Percentiles rank a stretch among this genome's conserved stretches.
These are phyloP conservation scores for Sialis lutaria DNA, from an alignment of 2,888 invertebrate genomes.

Conservation along the genomic window DNA sequence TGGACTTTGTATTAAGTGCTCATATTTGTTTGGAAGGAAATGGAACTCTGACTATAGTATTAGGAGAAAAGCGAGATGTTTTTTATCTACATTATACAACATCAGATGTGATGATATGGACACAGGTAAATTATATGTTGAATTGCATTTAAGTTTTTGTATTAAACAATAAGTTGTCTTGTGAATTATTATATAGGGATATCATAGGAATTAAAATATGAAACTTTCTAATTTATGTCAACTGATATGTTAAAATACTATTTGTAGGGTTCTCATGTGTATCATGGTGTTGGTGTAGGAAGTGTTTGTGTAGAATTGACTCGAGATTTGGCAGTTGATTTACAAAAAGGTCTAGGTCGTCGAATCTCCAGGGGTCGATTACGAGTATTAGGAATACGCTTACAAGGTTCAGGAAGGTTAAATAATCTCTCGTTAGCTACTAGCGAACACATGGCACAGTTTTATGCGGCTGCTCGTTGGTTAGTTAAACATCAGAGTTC, in stretches of 20 bases:
- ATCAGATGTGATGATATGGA: conserved; percentile 52
- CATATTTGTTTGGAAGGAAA: conserved; percentile 58
- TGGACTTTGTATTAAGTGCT: conserved; percentile 60
- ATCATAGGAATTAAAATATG: no score
- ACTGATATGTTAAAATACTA: neutral
- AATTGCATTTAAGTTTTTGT: conserved; percentile 1
- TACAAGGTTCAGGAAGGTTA: conserved; percentile 53
- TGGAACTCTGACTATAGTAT: conserved; percentile 61
- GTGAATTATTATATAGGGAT: no score
- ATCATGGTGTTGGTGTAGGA: conserved; percentile 63
- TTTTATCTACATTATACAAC: conserved; percentile 73
- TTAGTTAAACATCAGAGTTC: conserved; percentile 72
- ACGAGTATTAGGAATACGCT: conserved; percentile 45
- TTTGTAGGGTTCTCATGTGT: conserved; percentile 54
- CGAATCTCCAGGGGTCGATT: conserved; percentile 54
- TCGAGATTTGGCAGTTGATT: conserved; percentile 75
- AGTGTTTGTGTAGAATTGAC: conserved; percentile 62
- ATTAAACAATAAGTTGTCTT: conserved; percentile 1
- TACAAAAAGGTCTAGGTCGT: conserved; percentile 71
- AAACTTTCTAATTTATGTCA: no score
- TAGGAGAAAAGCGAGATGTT: conserved; percentile 59
- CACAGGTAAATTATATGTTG: conserved; percentile 31
- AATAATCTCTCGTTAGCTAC: conserved; percentile 65
- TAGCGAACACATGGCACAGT: conserved; percentile 78
- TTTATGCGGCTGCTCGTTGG: conserved; percentile 88